Conservation (phyloP, 1,140 invertebrate species). For the Heliconius eleuchia region DNA sequence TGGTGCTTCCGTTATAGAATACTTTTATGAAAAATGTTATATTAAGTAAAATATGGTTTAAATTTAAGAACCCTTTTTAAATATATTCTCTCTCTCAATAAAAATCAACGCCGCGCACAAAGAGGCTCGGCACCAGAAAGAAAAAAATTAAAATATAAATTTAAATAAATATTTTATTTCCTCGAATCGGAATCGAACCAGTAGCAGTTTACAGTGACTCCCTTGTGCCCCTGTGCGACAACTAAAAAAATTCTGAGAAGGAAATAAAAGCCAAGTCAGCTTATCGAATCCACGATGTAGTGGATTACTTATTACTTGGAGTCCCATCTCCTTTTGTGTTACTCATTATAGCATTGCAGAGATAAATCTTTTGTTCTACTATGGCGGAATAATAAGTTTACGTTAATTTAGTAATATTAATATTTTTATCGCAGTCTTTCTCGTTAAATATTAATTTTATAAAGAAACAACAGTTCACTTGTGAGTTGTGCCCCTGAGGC, state of each 20-base stretch:
- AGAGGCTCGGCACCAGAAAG: too few relatives aligned
- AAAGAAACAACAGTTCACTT: too few relatives aligned
- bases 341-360: slow-evolving; percentile 5
- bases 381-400: slow-evolving; percentile 13
- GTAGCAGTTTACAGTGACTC: too few relatives aligned
- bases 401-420: not conserved
- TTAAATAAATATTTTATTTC: too few relatives aligned
- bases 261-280: not conserved
- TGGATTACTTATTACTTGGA: slow-evolving; percentile 6
- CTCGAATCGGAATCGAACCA: too few relatives aligned
- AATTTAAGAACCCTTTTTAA: not conserved
- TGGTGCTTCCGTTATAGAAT: slow-evolving; percentile 9
- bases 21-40: not conserved
- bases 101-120: too few relatives aligned
- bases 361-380: slow-evolving; percentile 13
- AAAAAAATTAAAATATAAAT: too few relatives aligned
- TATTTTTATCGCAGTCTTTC: not conserved
- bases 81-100: not conserved
- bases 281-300: slow-evolving; percentile 8
- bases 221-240: too few relatives aligned
- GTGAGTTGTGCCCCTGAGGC: too few relatives aligned
- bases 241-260: too few relatives aligned
- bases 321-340: slow-evolving; percentile 16
- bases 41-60: not conserved
- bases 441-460: not conserved